Conservation (phyloP, 1,140 invertebrate species). For the Listronotus bonariensis region DNA sequence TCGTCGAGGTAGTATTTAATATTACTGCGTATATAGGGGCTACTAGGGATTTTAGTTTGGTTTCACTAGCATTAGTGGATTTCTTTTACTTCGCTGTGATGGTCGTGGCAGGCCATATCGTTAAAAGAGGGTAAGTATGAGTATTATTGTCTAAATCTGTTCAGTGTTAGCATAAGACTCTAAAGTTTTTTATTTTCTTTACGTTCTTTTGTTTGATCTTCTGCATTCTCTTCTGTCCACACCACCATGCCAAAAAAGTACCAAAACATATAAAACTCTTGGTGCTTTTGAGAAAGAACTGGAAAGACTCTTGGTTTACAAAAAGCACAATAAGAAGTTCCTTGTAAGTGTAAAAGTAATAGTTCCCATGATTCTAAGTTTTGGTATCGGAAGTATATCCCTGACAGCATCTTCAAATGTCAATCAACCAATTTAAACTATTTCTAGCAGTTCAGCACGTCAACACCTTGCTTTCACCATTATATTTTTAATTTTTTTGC, state of each 20-base stretch:
- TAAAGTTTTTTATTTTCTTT: background rate
- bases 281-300: constrained; percentile 1
- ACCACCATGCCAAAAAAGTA: background rate
- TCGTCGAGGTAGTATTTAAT: constrained; percentile 1
- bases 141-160: too few relatives aligned
- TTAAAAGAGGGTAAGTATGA: constrained; percentile 4
- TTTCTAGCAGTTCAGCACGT: background rate
- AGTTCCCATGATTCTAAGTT: background rate
- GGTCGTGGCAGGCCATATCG: background rate
- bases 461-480: constrained; percentile 27
- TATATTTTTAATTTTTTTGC: constrained; percentile 33
- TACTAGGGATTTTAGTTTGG: background rate
- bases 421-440: background rate
- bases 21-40: constrained; percentile 7
- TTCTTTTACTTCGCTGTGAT: background rate
- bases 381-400: too few relatives aligned
- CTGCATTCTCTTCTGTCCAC: constrained; percentile 7
- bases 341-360: too few relatives aligned
- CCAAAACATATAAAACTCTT: constrained; percentile 4
- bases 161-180: background rate
- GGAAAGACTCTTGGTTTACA: background rate
- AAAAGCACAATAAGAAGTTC: background rate
- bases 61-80: background rate
- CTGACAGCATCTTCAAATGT: too few relatives aligned
- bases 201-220: constrained; percentile 4